phyloP scores from a whole-genome alignment of 1,140 invertebrate species.

The Caenorhabditis elegans region WBcel235 BX284605.5:12178501-12179000 shows the following conservation, averaged over 20 bases:
- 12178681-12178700: not conserved
- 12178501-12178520: not conserved
- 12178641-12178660: too few species aligned
- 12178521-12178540: not conserved
- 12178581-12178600: not conserved
- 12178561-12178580: not conserved
- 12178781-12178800: not conserved
- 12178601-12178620: not conserved
- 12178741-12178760: not conserved
- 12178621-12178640: not conserved
- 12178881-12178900: too few species aligned
- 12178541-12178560: not conserved
- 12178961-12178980: too few species aligned
- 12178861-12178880: too few species aligned
- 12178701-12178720: not conserved
- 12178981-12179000: too few species aligned
- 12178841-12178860: not conserved
- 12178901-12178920: too few species aligned
- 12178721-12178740: not conserved
- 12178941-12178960: too few species aligned
- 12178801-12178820: not conserved
- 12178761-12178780: not conserved
- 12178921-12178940: too few species aligned
- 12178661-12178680: not conserved
- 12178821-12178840: not conserved